Evolutionary conservation across 2,113 vertebrate genomes (phyloP).

Genomic region (Chunga burmeisteri): DNA sequence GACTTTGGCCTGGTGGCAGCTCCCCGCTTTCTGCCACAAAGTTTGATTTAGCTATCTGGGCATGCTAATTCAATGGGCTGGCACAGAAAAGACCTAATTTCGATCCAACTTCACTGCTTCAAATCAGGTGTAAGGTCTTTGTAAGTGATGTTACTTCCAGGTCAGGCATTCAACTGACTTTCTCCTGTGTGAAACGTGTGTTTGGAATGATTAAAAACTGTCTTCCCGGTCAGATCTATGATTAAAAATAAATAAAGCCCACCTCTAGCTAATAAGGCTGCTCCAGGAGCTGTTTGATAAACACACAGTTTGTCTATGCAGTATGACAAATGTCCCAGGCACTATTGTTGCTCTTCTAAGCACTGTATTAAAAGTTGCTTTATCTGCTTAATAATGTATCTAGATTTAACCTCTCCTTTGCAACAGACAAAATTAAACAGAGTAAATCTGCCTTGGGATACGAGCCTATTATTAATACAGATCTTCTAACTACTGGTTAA

Average conservation of each 20-base stretch:
- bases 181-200: not conserved
- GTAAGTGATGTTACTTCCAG: not conserved
- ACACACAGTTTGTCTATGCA: not conserved
- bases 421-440: slow-evolving; percentile 38
- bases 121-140: not conserved
- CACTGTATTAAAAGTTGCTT: not conserved
- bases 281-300: not conserved
- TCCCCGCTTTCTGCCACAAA: not conserved
- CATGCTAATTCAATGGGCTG: not conserved
- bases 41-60: not conserved
- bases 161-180: not conserved
- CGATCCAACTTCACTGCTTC: not conserved
- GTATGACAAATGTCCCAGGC: slow-evolving; percentile 1
- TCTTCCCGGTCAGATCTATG: not conserved
- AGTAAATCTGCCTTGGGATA: slow-evolving; percentile 12
- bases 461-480: not conserved
- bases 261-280: not conserved
- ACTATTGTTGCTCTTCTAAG: not conserved
- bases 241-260: not conserved
- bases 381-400: slow-evolving; percentile 14
- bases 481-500: not conserved
- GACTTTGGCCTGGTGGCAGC: not conserved
- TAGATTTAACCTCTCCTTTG: slow-evolving; percentile 30
- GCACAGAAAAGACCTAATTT: not conserved
- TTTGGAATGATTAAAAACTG: not conserved